Percentiles rank a stretch among this genome's conserved stretches.
phyloP scores from a whole-genome alignment of 2,113 vertebrate genomes.

The Rhipidura dahli region DNA sequence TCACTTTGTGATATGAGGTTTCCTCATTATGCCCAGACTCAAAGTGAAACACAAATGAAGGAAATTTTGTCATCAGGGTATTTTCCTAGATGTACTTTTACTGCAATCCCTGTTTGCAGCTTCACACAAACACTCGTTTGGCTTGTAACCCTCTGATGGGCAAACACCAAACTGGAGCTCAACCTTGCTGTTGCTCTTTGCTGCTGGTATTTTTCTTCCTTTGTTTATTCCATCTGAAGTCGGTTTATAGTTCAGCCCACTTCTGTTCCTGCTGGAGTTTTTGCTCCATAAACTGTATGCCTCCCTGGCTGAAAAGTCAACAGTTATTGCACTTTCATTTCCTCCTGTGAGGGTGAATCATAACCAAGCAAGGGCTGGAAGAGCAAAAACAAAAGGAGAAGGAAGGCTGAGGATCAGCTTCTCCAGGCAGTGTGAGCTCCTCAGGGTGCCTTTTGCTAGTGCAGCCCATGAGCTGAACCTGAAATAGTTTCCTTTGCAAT shows the following conservation, averaged over 20 bases:
- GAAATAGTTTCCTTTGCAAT: background rate
- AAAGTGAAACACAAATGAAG: background rate
- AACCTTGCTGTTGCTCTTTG: background rate
- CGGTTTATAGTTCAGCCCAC: background rate
- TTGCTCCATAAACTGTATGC: constrained; percentile 31
- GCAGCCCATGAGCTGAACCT: background rate
- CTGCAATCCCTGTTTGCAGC: background rate
- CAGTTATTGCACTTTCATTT: constrained; percentile 43
- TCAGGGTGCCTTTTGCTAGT: background rate
- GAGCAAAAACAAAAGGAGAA: constrained; percentile 5
- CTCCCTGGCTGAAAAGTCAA: constrained; percentile 53
- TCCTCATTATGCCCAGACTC: background rate
- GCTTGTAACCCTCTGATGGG: background rate
- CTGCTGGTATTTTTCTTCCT: constrained; percentile 14
- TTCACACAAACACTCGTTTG: background rate
- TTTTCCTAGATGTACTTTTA: background rate
- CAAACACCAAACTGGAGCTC: background rate
- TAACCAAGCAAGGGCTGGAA: background rate
- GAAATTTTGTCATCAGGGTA: background rate
- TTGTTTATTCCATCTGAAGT: constrained; percentile 7
- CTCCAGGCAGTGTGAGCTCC: background rate
- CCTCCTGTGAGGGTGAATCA: constrained; percentile 54
- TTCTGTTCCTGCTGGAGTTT: constrained; percentile 17
- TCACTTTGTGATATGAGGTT: background rate
- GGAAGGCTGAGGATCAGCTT: background rate